phyloP scores from a whole-genome alignment of 2,113 vertebrate genomes.

The Ranitomeya variabilis region DNA sequence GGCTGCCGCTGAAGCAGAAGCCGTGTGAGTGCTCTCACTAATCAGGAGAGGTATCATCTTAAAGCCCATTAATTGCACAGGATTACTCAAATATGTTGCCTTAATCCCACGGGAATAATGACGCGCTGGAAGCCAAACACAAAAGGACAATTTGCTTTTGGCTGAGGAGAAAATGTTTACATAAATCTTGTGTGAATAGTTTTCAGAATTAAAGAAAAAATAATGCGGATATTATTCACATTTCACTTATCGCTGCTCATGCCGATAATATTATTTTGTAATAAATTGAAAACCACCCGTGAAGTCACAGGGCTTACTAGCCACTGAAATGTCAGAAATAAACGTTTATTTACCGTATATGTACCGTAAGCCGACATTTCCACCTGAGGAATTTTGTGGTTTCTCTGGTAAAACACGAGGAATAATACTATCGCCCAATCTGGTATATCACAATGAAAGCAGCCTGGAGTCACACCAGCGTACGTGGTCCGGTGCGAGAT shows the following conservation, averaged over 20 bases:
- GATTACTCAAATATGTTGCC: conserved; percentile 63
- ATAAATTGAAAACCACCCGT: not conserved
- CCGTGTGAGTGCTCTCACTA: conserved; percentile 56
- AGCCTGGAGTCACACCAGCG: too few species aligned
- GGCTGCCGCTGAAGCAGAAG: conserved; percentile 59
- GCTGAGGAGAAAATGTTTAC: conserved; percentile 50
- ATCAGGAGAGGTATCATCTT: conserved; percentile 62
- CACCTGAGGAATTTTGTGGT: not conserved
- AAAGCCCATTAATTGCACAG: conserved; percentile 65
- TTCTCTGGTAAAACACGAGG: not conserved
- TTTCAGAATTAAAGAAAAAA: conserved; percentile 61
- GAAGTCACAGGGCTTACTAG: not conserved
- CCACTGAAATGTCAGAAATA: not conserved
- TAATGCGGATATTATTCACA: not conserved
- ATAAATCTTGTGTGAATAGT: conserved; percentile 56
- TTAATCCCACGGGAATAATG: conserved; percentile 62
- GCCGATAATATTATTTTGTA: not conserved
- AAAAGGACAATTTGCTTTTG: conserved; percentile 66
- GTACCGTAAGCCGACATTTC: not conserved
- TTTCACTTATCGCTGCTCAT: not conserved
- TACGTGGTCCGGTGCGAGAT: too few species aligned
- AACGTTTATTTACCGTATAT: not conserved
- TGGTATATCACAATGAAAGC: too few species aligned
- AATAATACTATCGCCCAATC: not conserved
- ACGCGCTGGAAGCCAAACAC: conserved; percentile 63